These are phyloP conservation scores for Aphelinus certus DNA, from an alignment of 1,140 invertebrate species.

Conservation along the genomic window DNA sequence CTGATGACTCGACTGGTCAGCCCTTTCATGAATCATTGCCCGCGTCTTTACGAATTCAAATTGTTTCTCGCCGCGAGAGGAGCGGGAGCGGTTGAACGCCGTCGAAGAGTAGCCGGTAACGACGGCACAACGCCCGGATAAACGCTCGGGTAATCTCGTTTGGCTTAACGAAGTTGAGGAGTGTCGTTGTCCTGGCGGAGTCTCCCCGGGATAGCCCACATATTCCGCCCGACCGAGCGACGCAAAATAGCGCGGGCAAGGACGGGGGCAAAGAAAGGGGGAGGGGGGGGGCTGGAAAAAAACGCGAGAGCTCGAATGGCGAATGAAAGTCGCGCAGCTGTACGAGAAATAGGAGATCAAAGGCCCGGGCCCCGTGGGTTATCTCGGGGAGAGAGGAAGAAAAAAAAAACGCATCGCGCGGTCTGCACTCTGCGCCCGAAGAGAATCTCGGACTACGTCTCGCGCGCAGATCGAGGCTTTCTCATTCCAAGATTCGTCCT, in stretches of 20 bases:
- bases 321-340: too few species aligned
- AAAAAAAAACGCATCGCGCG: background rate
- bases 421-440: too few species aligned
- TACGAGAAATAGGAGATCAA: background rate
- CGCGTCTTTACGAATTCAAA: too few species aligned
- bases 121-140: background rate
- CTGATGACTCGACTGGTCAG: too few species aligned
- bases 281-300: background rate
- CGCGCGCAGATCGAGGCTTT: too few species aligned
- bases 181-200: conserved; percentile 7
- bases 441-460: too few species aligned
- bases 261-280: background rate
- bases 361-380: background rate
- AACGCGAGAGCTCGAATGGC: too few species aligned
- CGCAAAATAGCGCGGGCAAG: background rate
- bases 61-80: too few species aligned
- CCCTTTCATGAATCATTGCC: too few species aligned
- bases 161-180: conserved; percentile 16
- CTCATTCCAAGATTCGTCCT: background rate
- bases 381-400: background rate
- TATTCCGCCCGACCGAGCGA: background rate
- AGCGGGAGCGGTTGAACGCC: too few species aligned
- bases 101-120: too few species aligned
- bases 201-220: conserved; percentile 7
- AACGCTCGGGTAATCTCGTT: conserved; percentile 14